Evolutionary conservation across 1,140 invertebrate species (phyloP).

Genomic region (Heliothis subflexa): DNA sequence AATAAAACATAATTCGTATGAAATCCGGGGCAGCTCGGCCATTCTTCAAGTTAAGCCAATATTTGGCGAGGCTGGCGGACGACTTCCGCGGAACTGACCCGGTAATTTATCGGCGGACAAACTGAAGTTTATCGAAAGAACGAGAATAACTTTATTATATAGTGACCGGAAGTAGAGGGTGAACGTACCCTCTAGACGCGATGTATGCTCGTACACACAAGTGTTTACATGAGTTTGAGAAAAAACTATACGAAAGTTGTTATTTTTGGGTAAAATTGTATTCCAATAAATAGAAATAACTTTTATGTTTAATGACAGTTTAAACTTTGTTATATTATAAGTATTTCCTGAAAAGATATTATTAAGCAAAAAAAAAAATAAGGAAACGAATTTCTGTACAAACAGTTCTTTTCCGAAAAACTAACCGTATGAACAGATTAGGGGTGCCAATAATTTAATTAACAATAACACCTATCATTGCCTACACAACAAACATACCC

Average conservation of each 20-base stretch:
- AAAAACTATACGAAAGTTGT: not conserved
- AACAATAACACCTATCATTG: no score
- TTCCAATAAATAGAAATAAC: no score
- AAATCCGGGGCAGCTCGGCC: conserved; percentile 61
- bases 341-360: no score
- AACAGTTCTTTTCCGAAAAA: no score
- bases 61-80: conserved; percentile 71
- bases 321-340: no score
- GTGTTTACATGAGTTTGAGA: conserved; percentile 22
- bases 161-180: conserved; percentile 79
- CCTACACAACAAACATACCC: not conserved
- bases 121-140: conserved; percentile 84
- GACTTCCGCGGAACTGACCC: conserved; percentile 76
- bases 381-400: no score
- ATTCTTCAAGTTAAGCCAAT: conserved; percentile 84
- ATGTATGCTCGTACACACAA: conserved; percentile 58
- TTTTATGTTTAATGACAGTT: no score
- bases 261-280: no score
- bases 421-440: no score
- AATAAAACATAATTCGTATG: conserved; percentile 70
- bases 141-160: conserved; percentile 85
- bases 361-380: no score
- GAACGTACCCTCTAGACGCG: conserved; percentile 43
- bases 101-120: conserved; percentile 83
- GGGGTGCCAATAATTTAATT: no score